Percentiles rank a stretch among this genome's conserved stretches.
These are phyloP conservation scores for Eublepharis macularius DNA, from an alignment of 2,113 vertebrate species.

Conservation along the genomic window DNA sequence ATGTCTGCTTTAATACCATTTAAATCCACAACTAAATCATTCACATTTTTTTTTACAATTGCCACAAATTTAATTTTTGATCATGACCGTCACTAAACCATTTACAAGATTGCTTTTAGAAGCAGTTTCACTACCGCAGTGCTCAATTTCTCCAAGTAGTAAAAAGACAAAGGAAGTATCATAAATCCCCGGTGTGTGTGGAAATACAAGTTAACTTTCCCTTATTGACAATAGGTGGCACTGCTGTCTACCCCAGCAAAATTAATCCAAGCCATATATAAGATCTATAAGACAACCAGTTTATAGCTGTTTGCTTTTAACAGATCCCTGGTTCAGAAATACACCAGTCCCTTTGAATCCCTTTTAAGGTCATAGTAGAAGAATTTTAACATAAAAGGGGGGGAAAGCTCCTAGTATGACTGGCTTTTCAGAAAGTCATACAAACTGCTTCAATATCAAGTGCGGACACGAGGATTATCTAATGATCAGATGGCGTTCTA, in stretches of 20 bases:
- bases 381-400: neutral
- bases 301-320: neutral
- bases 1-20: conserved; percentile 21
- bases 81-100: neutral
- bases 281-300: rapidly evolving
- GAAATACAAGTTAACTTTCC: neutral
- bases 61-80: neutral
- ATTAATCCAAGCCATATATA: neutral
- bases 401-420: neutral
- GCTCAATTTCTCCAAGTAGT: neutral
- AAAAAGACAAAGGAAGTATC: neutral
- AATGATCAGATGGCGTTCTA: neutral
- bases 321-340: too few species aligned
- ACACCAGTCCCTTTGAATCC: too few species aligned
- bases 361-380: neutral
- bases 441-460: neutral
- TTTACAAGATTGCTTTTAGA: neutral
- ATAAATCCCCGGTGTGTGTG: neutral
- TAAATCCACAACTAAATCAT: neutral
- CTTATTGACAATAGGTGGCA: conserved; percentile 45
- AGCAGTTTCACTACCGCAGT: neutral
- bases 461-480: neutral
- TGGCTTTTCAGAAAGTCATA: neutral
- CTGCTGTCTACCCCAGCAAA: neutral
- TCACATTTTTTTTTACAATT: neutral